Base-by-base conservation (phyloP, 2,888 invertebrate species). In the Notocelia uddmanniana region DNA sequence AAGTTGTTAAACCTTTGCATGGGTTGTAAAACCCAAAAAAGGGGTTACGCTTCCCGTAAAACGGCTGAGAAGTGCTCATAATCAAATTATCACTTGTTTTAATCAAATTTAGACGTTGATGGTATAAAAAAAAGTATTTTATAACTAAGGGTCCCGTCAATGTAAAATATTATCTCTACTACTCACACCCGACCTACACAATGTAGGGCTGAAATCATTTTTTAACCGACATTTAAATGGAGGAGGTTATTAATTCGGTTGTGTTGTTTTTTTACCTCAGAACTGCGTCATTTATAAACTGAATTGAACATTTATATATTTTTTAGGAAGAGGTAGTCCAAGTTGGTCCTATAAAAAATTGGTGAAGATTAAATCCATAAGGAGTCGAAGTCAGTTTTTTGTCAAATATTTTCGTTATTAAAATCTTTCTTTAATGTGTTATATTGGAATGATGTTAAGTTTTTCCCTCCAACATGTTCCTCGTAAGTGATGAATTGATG, bases 1-100 rank as follows among this genome's bases (percentile, higher is more conserved):
- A 81, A 74, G 74, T 77, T 73, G 74, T 75, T 78, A 79, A 81
- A 76, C 82, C 82, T 83, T 84, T 83, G 85, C 82, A 80, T 76
- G 79, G 68, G 76, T 73, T 78, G 75, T 83, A 80, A 79, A 81
- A 76, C 80, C 73, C 75, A 80, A 78, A 84, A 45, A 83, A 84
- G 82, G 83, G 84, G 82, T 80, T 80, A 81, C 70, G 75, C 73
- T 69, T 74, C 59, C 70, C 74, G 74, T 72, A 72, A 67, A 58
- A 62, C 69, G 63, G 21, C 64, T 70, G 62, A 74, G 74, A 75
- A 75, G 74, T 74, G 74, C 41, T 74, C 74, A 74, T 74, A 73
- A 72, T 74, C 73, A 73, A 50, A 74, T 73, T 73, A 73, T 55
- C 59, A 54, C 23, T 54, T 19, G 41, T 54, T 45, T 31, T 52